Evolutionary conservation across 2,797 vertebrate species (phyloP), one percentile per base, ranked within the genome.

Genomic region (Australoheros facetus): DNA sequence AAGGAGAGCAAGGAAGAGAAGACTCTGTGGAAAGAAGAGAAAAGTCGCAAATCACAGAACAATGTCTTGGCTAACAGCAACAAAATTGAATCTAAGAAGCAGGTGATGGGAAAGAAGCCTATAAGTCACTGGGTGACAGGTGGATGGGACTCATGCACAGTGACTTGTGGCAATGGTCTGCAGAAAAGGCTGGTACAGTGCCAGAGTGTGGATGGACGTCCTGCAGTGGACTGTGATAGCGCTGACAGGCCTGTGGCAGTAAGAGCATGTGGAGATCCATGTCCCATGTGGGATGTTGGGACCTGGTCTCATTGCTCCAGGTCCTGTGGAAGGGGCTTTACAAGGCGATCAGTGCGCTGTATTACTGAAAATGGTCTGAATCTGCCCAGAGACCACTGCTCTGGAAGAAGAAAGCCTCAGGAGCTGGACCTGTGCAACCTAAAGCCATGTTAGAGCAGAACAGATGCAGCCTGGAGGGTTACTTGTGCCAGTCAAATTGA

Each of bases 341-440:
- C 97, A 91, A 95, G 98, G 60, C 94, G 98, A 19, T 88, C 88
- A 0, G 88, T 98, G 85, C 96, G 95, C 78, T 99, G 98, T 19
- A 21, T 76, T 56, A 94, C 95, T 0, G 92, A 94, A 0, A 78
- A 75, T 0, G 96, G 97, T 23, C 88, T 92, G 30, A 89, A 92
- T 76, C 90, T 98, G 85, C 95, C 97, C 16, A 94, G 97, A 83
- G 97, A 98, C 56, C 97, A 96, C 79, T 99, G 98, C 85, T 94
- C 94, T 78, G 94, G 96, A 58, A 95, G 93, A 70, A 96, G 95
- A 89, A 99, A 99, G 93, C 98, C 98, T 5, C 98, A 99, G 94
- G 98, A 99, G 90, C 92, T 99, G 92, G 98, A 99, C 94, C 97
- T 99, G 79, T 99, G 98, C 90, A 93, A 92, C 76, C 88, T 97